Percentiles rank a stretch among this genome's conserved stretches.
These are phyloP conservation scores for Eciton burchellii DNA, from an alignment of 1,140 invertebrate species.

Conservation along the genomic window DNA sequence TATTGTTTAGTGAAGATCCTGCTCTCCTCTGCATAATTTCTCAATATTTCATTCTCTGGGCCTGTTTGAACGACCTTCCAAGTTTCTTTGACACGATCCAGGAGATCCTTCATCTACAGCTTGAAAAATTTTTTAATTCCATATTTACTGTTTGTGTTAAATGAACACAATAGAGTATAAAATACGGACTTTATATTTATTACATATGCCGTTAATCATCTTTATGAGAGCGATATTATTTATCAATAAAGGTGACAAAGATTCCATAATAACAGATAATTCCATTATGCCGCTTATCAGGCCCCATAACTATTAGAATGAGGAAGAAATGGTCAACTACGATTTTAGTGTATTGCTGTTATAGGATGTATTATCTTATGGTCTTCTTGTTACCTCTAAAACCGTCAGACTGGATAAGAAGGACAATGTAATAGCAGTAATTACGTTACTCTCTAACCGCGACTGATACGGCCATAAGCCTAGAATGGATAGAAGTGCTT, in stretches of 20 bases:
- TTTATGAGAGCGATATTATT: slow-evolving; percentile 4
- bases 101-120: not conserved
- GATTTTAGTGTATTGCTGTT: not conserved
- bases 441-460: not conserved
- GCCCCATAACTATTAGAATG: not conserved
- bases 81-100: not conserved
- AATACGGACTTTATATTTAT: slow-evolving; percentile 30
- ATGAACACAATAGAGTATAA: not conserved
- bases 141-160: not conserved
- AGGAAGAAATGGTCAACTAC: not conserved
- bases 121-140: not conserved
- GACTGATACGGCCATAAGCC: slow-evolving; percentile 45
- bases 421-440: not conserved
- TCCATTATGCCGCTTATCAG: slow-evolving; percentile 19
- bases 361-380: too few species aligned
- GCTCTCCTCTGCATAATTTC: not conserved
- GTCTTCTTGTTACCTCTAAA: slow-evolving; percentile 7
- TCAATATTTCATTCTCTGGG: not conserved
- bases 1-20: not conserved
- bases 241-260: not conserved
- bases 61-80: not conserved
- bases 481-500: not conserved
- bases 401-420: slow-evolving; percentile 17
- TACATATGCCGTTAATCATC: slow-evolving; percentile 11
- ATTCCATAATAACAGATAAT: slow-evolving; percentile 27